phyloP scores from a whole-genome alignment of 2,797 vertebrate species.

The Clangula hyemalis region DNA sequence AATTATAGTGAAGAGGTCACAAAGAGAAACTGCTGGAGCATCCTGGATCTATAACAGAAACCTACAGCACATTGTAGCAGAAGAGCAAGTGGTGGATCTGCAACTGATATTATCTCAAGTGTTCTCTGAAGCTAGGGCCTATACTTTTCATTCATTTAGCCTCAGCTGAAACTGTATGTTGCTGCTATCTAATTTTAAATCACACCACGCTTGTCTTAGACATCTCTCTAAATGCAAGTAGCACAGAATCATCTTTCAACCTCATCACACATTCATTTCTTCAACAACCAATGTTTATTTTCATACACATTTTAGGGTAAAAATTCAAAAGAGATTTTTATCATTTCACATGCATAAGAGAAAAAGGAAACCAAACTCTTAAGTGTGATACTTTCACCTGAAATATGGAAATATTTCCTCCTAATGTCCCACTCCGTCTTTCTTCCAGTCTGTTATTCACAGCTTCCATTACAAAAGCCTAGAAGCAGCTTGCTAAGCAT shows the following conservation, averaged over 20 bases:
- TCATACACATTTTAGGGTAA: not conserved
- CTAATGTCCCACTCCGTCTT: not conserved
- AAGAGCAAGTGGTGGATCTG: not conserved
- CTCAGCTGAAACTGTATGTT: not conserved
- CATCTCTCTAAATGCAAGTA: not conserved
- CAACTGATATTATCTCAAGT: not conserved
- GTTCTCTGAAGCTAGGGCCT: not conserved
- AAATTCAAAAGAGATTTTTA: not conserved
- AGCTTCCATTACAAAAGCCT: not conserved
- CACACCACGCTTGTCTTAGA: not conserved
- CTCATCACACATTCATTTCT: not conserved
- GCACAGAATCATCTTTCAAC: not conserved
- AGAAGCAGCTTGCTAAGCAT: not conserved
- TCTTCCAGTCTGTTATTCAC: not conserved
- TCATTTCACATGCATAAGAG: not conserved
- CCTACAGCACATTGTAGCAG: rapidly evolving
- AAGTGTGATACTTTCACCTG: not conserved
- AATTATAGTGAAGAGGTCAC: not conserved
- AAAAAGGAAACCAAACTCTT: not conserved
- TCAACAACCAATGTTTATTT: not conserved
- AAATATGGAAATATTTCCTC: not conserved
- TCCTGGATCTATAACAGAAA: not conserved
- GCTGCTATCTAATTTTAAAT: not conserved
- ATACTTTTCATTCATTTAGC: not conserved
- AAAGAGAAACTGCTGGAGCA: not conserved